These are phyloP conservation scores for Brachypterus glaber DNA, from an alignment of 2,888 invertebrate genomes.

Conservation along the genomic window DNA sequence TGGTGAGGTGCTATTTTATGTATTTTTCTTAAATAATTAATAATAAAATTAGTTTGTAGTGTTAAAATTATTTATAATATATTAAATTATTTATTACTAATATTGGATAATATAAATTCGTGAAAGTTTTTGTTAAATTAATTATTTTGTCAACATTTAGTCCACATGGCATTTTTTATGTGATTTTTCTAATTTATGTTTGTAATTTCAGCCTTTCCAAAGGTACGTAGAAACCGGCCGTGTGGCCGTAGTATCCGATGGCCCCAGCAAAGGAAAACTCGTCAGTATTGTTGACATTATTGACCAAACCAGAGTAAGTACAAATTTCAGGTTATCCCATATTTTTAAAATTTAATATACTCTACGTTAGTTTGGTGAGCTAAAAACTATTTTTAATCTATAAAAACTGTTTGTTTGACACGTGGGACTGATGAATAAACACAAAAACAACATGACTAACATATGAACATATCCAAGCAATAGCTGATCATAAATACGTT, in stretches of 20 bases:
- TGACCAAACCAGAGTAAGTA: slow-evolving; percentile 82
- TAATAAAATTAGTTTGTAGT: neutral
- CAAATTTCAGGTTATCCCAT: slow-evolving; percentile 9
- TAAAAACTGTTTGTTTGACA: too few relatives aligned
- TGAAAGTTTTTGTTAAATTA: too few relatives aligned
- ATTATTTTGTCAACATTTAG: neutral
- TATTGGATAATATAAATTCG: too few relatives aligned
- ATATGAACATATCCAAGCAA: too few relatives aligned
- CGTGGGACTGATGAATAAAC: too few relatives aligned
- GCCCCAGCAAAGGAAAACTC: slow-evolving; percentile 83
- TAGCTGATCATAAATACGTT: too few relatives aligned
- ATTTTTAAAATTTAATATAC: too few relatives aligned
- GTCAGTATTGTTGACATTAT: slow-evolving; percentile 93
- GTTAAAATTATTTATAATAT: neutral
- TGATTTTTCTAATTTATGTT: slow-evolving; percentile 21
- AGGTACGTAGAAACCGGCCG: slow-evolving; percentile 96
- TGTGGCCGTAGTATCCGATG: slow-evolving; percentile 89
- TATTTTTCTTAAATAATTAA: slow-evolving; percentile 5
- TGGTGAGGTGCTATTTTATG: slow-evolving; percentile 16
- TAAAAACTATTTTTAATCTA: too few relatives aligned
- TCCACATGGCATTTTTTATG: slow-evolving; percentile 10
- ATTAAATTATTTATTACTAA: neutral
- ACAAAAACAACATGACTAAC: too few relatives aligned
- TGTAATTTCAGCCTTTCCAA: slow-evolving; percentile 63
- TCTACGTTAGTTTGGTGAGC: too few relatives aligned